Percentiles rank a stretch among this genome's conserved stretches.
Evolutionary conservation across 2,113 vertebrate species (phyloP).

Genomic region (Siphamia tubifer): DNA sequence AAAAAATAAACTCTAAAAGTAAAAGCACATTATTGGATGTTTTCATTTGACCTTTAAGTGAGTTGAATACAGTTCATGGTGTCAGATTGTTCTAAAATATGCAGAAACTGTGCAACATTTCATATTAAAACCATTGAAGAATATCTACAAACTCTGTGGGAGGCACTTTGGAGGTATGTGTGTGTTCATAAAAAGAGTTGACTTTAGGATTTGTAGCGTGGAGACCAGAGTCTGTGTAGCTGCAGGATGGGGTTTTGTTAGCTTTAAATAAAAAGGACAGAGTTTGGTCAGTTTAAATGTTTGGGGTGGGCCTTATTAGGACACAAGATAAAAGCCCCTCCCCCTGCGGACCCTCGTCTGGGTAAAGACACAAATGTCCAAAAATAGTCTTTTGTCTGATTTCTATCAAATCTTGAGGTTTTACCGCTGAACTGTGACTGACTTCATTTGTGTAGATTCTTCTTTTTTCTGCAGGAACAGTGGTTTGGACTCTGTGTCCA

Average conservation of each 20-base stretch:
- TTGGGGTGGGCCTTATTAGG: constrained; percentile 39
- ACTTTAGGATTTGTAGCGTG: constrained; percentile 6
- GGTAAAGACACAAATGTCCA: constrained; percentile 41
- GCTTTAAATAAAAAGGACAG: constrained; percentile 13
- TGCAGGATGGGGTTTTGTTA: constrained; percentile 16
- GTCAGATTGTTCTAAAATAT: neutral
- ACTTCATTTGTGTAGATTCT: constrained; percentile 61
- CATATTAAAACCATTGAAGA: constrained; percentile 35
- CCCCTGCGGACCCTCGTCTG: neutral
- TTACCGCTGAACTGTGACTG: constrained; percentile 27
- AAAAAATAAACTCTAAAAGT: neutral
- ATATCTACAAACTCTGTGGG: constrained; percentile 44
- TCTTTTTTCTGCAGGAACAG: constrained; percentile 34
- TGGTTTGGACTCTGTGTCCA: constrained; percentile 56
- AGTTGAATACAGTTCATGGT: neutral
- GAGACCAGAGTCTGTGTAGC: neutral
- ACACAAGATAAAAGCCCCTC: constrained; percentile 8
- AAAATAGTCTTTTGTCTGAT: constrained; percentile 51
- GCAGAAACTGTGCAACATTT: constrained; percentile 19
- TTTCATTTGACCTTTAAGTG: neutral
- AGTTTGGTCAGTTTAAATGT: constrained; percentile 2
- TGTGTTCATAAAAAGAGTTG: neutral
- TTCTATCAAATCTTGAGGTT: constrained; percentile 59
- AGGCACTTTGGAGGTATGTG: neutral
- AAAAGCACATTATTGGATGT: neutral